Conservation (phyloP, 2,113 vertebrate species). For the Phrynosoma blainvillii region DNA sequence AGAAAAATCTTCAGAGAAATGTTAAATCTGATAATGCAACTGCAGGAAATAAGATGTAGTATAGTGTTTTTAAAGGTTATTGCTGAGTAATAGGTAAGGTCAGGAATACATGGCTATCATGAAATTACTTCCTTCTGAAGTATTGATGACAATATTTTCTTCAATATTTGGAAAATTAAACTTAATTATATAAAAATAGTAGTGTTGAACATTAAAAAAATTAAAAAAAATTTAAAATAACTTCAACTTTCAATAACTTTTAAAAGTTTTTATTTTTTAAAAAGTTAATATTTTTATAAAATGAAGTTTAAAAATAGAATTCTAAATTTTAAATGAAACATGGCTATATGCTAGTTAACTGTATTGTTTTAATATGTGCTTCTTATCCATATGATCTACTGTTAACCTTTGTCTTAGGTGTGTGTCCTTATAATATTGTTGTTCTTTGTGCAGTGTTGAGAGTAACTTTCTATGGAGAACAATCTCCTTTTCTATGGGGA, state of each 20-base stretch:
- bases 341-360: neutral
- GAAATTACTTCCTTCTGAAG: conserved; percentile 37
- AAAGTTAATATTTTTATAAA: conserved; percentile 26
- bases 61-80: conserved; percentile 1
- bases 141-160: conserved; percentile 18
- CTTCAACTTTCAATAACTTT: neutral
- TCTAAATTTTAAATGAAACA: conserved; percentile 24
- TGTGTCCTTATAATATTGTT: neutral
- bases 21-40: conserved; percentile 50
- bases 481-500: neutral
- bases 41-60: conserved; percentile 44
- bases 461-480: neutral
- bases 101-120: conserved; percentile 30
- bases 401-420: neutral
- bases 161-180: neutral
- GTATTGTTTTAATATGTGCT: neutral
- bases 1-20: conserved; percentile 56
- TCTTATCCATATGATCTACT: neutral
- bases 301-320: neutral
- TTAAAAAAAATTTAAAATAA: neutral
- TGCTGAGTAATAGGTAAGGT: conserved; percentile 10
- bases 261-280: conserved; percentile 28
- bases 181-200: neutral
- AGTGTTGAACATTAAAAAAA: neutral
- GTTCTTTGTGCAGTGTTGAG: neutral